A percentile compares a stretch with the other conserved stretches of the same genome.
Conservation (phyloP, 2,797 vertebrate species). For the Lycodopsis pacificus region DNA sequence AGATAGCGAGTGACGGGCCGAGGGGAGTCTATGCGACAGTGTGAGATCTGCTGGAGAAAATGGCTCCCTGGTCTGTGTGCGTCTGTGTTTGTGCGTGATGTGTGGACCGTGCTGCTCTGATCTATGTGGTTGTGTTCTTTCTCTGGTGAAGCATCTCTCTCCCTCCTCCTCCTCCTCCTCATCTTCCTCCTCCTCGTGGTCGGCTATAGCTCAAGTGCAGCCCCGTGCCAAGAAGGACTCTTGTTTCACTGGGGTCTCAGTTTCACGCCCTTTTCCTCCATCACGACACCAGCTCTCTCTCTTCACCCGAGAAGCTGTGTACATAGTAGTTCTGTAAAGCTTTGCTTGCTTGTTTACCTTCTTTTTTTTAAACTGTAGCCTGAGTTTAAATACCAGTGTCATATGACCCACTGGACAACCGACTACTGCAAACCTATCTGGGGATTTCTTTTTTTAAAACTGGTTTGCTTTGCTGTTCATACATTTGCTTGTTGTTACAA, state of each 20-base stretch:
- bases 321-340: conserved; percentile 79
- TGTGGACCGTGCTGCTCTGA: conserved; percentile 45
- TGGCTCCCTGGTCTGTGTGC: conserved; percentile 48
- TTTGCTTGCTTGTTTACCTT: conserved; percentile 70
- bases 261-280: conserved; percentile 62
- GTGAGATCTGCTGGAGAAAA: conserved; percentile 60
- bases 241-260: conserved; percentile 64
- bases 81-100: conserved; percentile 33
- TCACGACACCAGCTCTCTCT: conserved; percentile 58
- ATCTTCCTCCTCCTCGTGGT: conserved; percentile 49
- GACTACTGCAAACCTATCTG: conserved; percentile 65
- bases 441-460: conserved; percentile 32
- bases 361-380: conserved; percentile 53
- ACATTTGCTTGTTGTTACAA: conserved; percentile 66
- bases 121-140: conserved; percentile 56
- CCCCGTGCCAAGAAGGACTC: conserved; percentile 77
- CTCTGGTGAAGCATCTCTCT: conserved; percentile 35
- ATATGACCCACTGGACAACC: conserved; percentile 62
- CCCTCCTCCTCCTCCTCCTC: conserved; percentile 22
- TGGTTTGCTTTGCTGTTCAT: conserved; percentile 73
- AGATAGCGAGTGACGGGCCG: conserved; percentile 39
- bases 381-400: conserved; percentile 64
- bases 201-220: conserved; percentile 46
- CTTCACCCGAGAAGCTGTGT: conserved; percentile 69
- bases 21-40: conserved; percentile 39